Evolutionary conservation across 2,888 invertebrate genomes (phyloP), one percentile per base, ranked within the genome.

Genomic region (Perdita meconis): DNA sequence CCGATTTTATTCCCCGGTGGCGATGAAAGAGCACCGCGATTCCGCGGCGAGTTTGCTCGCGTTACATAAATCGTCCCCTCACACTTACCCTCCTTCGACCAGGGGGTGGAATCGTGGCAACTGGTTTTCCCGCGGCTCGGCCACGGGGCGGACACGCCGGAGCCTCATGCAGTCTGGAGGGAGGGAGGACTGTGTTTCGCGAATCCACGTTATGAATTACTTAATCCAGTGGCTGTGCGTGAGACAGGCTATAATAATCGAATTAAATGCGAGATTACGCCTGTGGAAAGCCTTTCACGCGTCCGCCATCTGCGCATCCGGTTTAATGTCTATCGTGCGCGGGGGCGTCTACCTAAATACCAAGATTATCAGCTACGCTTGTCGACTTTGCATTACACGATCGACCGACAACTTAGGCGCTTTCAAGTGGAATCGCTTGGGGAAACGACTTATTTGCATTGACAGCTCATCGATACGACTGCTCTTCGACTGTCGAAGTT

Each of bases 221-320:
- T 81, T 83, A 86, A 81, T 83, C 75, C 75, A 71, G 19, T 30
- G 66, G 44, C 51, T 64, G 50, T 66, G 75, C 53, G 36, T 59
- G 55, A 34, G 34, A 42, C 65, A 40, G 44, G 69, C 59, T 61
- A 81, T 80, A 67, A 81, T 87, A 87, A 87, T 88, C 86, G 83
- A 86, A 87, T 88, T 84, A 85, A 82, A 86, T 80, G 82, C 78
- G 80, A 83, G 83, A 85, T 85, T 83, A 81, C 81, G 56, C 64
- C 30, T 30, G 68, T 61, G 67, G 51, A 76, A 74, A 83, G 73
- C 59, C 61, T 69, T 77, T 47, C 71, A 47, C 68, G 82, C 44
- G 44, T 71, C 57, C 61, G 55, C 72, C 75, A 71, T 70, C 47
- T 68, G 71, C 69, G 69, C 44, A 57, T 71, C 56, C 64, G 60